These are phyloP conservation scores for Lerista edwardsae DNA, from an alignment of 2,797 vertebrate genomes.

Conservation along the genomic window DNA sequence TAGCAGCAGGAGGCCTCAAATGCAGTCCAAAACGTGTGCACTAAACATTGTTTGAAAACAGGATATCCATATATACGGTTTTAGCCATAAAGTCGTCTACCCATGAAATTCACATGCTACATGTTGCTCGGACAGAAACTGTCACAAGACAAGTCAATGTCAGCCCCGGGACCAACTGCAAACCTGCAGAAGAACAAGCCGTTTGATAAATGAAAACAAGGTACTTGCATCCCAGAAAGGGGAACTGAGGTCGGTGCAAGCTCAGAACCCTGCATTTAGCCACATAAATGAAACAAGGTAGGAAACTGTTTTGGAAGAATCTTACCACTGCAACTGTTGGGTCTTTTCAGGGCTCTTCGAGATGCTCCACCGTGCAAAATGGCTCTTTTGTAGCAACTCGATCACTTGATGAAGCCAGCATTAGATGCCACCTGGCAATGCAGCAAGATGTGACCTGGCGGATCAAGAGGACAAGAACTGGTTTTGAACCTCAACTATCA, in stretches of 20 bases:
- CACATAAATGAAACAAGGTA: background rate
- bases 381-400: background rate
- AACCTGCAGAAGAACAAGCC: background rate
- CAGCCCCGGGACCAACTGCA: background rate
- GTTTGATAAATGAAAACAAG: background rate
- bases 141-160: background rate
- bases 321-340: background rate
- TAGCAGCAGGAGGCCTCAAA: background rate
- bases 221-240: background rate
- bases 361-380: rapidly evolving
- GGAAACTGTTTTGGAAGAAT: rapidly evolving
- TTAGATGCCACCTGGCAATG: background rate
- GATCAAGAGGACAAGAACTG: background rate
- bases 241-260: background rate
- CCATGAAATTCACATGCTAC: background rate
- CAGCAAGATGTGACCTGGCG: background rate
- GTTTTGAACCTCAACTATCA: rapidly evolving
- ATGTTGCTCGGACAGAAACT: background rate
- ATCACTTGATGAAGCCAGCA: background rate
- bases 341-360: rapidly evolving
- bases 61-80: background rate
- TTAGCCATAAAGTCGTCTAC: background rate
- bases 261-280: background rate
- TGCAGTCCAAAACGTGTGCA: background rate
- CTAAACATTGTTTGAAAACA: background rate